Base-by-base conservation (phyloP, 1,140 invertebrate genomes). In the Musca vetustissima region DNA sequence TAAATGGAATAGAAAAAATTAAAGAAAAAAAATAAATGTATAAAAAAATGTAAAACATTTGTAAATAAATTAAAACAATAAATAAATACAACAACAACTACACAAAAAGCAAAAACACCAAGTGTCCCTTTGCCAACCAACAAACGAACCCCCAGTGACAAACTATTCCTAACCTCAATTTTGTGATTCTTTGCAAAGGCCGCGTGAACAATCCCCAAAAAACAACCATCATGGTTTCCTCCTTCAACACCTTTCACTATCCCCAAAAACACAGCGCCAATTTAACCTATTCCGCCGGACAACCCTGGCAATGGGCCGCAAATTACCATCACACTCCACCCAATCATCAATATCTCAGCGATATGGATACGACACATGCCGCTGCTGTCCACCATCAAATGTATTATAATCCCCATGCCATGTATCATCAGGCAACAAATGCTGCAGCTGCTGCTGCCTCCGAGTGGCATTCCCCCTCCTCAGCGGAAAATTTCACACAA, bases 301-400 rank as follows among this genome's bases (percentile, higher is more conserved):
- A 78, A 17, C 74, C 80, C 15, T 82, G 80, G 80, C 77, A 81
- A 48, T 82, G 80, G 80, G 70, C 74, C 0, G 66, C 75, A 49
- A 81, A 81, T 64, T 81, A 82, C 50, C 79, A 76, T 64, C 36
- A 43, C 36, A 77, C 79, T 24, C 69, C 76, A 76, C 83, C 86
- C 66, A 85, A 85, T 70, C 85, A 85, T 76, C 85, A 86, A 73
- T 85, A 85, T 48, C 67, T 82, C 0, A 64, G 74, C 49, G 77
- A 81, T 64, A 85, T 86, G 71, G 86, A 86, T 68, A 74, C 79
- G 0, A 69, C 79, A 48, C 79, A 80, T 70, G 74, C 78, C 1
- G 76, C 74, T 70, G 74, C 78, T 0, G 76, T 73, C 7, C 75
- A 75, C 53, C 75, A 76, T 67, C 79, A 79, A 64, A 86, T 85